phyloP scores from a whole-genome alignment of 1,140 invertebrate genomes.

The Euglossa dilemma region DNA sequence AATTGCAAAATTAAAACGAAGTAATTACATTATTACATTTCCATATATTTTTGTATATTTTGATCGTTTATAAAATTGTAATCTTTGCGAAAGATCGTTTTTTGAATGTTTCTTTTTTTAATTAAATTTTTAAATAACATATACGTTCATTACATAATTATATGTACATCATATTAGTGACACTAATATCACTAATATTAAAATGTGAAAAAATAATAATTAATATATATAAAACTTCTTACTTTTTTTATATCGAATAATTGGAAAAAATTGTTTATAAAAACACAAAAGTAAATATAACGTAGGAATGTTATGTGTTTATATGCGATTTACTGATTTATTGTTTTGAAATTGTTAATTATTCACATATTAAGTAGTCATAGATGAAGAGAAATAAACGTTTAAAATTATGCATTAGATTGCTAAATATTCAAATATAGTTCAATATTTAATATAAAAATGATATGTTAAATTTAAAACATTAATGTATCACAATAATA shows the following conservation, averaged over 20 bases:
- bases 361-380: no score
- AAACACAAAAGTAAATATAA: background rate
- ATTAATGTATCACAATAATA: background rate
- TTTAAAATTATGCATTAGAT: background rate
- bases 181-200: conserved; percentile 4
- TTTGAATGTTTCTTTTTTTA: background rate
- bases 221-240: background rate
- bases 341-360: background rate
- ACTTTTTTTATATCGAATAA: background rate
- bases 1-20: background rate
- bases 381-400: no score
- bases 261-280: background rate
- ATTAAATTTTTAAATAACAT: background rate
- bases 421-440: background rate
- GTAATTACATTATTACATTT: background rate
- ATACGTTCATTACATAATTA: background rate
- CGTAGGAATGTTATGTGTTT: background rate
- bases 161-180: no score
- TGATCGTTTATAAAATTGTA: background rate
- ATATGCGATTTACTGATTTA: background rate
- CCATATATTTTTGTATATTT: background rate
- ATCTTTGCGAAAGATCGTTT: conserved; percentile 8
- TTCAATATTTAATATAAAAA: background rate
- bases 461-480: background rate
- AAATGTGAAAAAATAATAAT: background rate